Evolutionary conservation across 2,888 invertebrate species (phyloP), one percentile per base, ranked within the genome.

Genomic region (Amiota minor): DNA sequence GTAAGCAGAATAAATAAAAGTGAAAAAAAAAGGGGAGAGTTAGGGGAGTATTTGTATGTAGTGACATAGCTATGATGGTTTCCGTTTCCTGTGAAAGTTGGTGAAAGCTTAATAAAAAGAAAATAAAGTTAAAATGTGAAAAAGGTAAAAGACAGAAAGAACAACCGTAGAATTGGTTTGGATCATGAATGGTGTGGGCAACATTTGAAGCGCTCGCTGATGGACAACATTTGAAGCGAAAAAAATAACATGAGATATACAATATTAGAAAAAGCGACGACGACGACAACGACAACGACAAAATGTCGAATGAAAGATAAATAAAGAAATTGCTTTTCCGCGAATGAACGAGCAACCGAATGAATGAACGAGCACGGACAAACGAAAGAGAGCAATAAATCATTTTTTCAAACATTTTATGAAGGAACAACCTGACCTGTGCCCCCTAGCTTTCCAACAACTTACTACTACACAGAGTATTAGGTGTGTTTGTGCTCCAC

Each of bases 251-350:
- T 76, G 82, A 77, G 77, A 79, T 68, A 82, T 83, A n/a, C n/a
- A n/a, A n/a, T n/a, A 85, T 83, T 85, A 85, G 85, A 84, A 77
- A 35, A 78, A 82, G 77, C 78, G 81, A 81, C 81, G 79, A 81
- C 6, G 35, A 35, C 35, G 35, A 35, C 2, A 35, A 35, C 35
- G 35, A 6, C 35, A 35, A 35, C 78, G 81, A 82, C 82, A 81
- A 81, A 85, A 85, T 78, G 83, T 85, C 85, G 84, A 83, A 83
- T 85, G 83, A 85, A 83, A 85, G 84, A 85, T 83, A 83, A 83
- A 83, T 83, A 83, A 81, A 81, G 83, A 68, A 68, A 68, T 68
- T 68, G 67, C 65, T 65, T 65, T 76, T 75, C 20, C 77, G 77
- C 70, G 74, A 62, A 47, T 53, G 56, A 20, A 35, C 6, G 35